Evolutionary conservation across 2,888 invertebrate genomes (phyloP), one percentile per base, ranked within the genome.

Genomic region (Volucella zonaria): DNA sequence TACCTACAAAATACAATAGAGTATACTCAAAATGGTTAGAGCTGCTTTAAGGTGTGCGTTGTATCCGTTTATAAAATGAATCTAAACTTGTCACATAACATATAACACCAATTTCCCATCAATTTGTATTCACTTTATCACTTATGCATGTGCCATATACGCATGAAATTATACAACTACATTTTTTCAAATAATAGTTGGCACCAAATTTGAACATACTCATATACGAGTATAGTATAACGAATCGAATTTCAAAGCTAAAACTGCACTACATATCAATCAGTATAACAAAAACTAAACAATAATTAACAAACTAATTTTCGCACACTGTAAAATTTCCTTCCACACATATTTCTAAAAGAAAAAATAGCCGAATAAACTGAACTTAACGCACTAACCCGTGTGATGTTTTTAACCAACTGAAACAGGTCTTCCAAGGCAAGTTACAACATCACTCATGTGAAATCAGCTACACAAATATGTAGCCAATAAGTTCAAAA

Each of bases 391-490:
- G 77, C 77, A 61, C 31, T 52, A 70, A 62, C 68, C 64, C 64
- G 74, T 58, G 67, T 74, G 80, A 61, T 68, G 80, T 66, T 80
- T 80, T 68, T 74, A 78, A 78, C 82, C 54, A 73, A 82, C 82
- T 78, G 82, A 82, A 82, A 61, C 82, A 77, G 77, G 73, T 78
- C 73, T 78, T 47, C 68, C 67, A 56, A 66, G 77, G 58, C 76
- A 59, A 66, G 15, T 56, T 70, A 40, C 64, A 66, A 64, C 18
- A 11, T 42, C 43, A 62, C 68, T 62, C 43, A 18, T 58, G 14
- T 62, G 49, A 68, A 62, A 66, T 54, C 49, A 49, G 58, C 56
- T 15, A 66, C 43, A 14, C 8, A 47, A 66, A 66, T 51, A 18
- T 42, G 15, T 18, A 59, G 38, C 14, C n/a, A 51, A 43, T 62